A percentile compares a stretch with the other conserved stretches of the same genome.
Evolutionary conservation across 2,113 vertebrate genomes (phyloP).

Genomic region (Aegithalos caudatus): DNA sequence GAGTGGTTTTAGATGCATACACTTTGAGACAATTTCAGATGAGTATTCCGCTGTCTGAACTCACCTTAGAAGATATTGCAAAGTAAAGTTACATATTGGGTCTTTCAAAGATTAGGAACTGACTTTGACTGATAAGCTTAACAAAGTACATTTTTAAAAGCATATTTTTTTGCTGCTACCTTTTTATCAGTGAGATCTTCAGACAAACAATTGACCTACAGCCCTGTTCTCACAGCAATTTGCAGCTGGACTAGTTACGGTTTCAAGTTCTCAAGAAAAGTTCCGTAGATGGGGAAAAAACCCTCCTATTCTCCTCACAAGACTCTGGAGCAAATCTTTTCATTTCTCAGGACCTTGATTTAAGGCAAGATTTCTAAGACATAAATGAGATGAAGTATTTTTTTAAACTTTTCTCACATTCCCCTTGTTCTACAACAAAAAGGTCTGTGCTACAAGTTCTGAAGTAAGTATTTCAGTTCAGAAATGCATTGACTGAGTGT

Average conservation of each 20-base stretch:
- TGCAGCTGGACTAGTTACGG: neutral
- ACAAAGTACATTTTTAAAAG: conserved; percentile 14
- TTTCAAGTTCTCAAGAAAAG: neutral
- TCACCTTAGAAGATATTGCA: neutral
- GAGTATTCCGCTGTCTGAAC: neutral
- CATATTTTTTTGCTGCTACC: neutral
- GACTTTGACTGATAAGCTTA: conserved; percentile 6
- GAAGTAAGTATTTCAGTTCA: neutral
- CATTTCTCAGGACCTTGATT: neutral
- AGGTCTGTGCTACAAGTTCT: neutral
- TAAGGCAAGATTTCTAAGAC: neutral
- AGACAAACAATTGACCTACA: neutral
- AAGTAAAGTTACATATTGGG: neutral
- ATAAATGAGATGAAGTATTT: neutral
- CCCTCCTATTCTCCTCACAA: neutral
- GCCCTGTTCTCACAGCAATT: neutral
- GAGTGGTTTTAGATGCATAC: neutral
- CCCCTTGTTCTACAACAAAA: neutral
- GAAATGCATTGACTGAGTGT: neutral
- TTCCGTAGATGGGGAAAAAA: neutral
- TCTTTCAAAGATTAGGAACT: conserved; percentile 30
- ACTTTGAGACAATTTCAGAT: neutral
- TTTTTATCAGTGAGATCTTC: neutral
- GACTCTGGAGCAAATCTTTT: neutral
- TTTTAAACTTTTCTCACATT: neutral